Base-by-base conservation (phyloP, 2,797 vertebrate species). In the Yasuhikotakia modesta region DNA sequence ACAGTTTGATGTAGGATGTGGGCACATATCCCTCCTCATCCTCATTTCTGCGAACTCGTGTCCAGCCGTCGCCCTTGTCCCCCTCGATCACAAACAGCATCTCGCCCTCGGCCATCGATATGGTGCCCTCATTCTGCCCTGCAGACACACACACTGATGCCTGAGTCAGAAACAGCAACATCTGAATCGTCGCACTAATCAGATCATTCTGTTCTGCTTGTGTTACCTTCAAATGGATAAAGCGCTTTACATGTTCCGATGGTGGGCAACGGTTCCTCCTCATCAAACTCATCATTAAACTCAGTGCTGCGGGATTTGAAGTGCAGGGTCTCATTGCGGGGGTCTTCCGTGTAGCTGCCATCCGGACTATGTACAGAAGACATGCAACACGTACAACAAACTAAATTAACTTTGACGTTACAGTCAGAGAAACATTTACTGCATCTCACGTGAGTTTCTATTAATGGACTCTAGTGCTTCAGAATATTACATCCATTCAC, bases 1-100 rank as follows among this genome's bases (percentile, higher is more conserved):
- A 97, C 90, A 98, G 94, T 91, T 98, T 96, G 92, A 99, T 97
- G 93, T 99, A 99, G 71, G 97, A 98, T 0, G 97, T 98, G 86
- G 97, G 97, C 82, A 99, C 96, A 66, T 99, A 99, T 92, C 97
- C 97, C 88, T 99, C 97, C 89, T 99, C 96, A 57, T 97, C 96
- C 14, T 95, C 94, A 87, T 96, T 97, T 87, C 94, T 92, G 74
- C 97, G 94, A 76, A 97, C 96, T 88, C 97, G 92, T 81, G 97
- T 99, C 97, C 97, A 99, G 60, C 97, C 97, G 12, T 99, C 97
- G 5, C 97, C 97, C 93, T 99, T 99, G 88, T 99, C 97, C 81
- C 99, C 97, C 84, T 99, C 97, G 84, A 99, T 97, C 82, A 99
- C 94, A 80, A 96, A 98, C 67, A 99, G 90, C 84, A 99, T 88